Evolutionary conservation across 2,888 invertebrate genomes (phyloP), one percentile per base, ranked within the genome.

Genomic region (Tuberolachnus salignus): DNA sequence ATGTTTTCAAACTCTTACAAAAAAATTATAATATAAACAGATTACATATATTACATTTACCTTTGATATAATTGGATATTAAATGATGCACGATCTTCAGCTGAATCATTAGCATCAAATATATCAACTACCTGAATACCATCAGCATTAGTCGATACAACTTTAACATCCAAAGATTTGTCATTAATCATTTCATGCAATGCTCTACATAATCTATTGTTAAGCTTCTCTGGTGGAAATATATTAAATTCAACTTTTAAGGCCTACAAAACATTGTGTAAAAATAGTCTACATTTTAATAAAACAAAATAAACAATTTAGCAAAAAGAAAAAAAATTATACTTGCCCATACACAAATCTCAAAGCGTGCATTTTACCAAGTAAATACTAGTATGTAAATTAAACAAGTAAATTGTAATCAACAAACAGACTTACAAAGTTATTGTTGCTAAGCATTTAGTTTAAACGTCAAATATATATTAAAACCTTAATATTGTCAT

Each of bases 61-160:
- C 78, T 69, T 69, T 78, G 67, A 21, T 69, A 69, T 57, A 78
- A 69, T 26, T 78, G 78, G 16, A 34, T 59, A 16, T 78, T 78
- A 61, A 21, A 78, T n/a, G 78, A 78, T 9, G 51, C 1, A n/a
- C 42, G 16, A 34, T 57, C 69, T 49, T 1, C 16, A 42, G 10
- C 46, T 23, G 16, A 6, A 26, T 78, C 78, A 21, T 49, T 13
- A 49, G 67, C 69, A 42, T 78, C 78, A 51, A 19, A 78, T 21
- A 78, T 11, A 59, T 78, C 78, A 26, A 78, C 78, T 9, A 78
- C 21, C 59, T 57, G 78, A 59, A 69, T 34, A 16, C 59, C 78
- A 59, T 67, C 51, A 6, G 3, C 51, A 59, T 69, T 4, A 49
- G 67, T 78, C 1, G 69, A 59, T 42, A 78, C 10, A 34, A 78